Base-by-base conservation (phyloP, 2,797 vertebrate genomes). In the Anguilla marmorata region DNA sequence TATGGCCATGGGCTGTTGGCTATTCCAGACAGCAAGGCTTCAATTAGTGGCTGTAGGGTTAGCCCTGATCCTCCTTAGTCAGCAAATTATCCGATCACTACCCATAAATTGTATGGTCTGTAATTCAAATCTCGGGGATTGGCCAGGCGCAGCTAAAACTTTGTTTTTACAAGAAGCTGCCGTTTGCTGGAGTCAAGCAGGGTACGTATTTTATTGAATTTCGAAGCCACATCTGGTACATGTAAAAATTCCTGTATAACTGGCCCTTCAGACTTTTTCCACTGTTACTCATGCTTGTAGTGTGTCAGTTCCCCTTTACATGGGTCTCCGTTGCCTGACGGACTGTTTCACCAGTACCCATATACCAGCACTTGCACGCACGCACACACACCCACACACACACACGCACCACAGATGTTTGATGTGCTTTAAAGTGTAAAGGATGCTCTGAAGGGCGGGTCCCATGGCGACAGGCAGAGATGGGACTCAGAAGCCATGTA, bases 41-140 rank as follows among this genome's bases (percentile, higher is more conserved):
- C 92, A 92, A 91, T 94, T 95, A 91, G 96, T 93, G 95, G 96
- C 89, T 89, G 89, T 86, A 91, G 93, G 86, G 92, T 91, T 89
- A 92, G 93, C 90, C 89, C 87, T 91, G 89, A 95, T 91, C 91
- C 90, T 90, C 94, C 95, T 95, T 95, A 96, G 94, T 97, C 96
- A 96, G 95, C 96, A 95, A 88, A 94, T 93, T 90, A 92, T 88
- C 90, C 92, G 94, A 93, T 95, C 92, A 50, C 92, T 89, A 91
- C 91, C 95, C 93, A 92, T 92, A 95, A 94, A 95, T 95, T 95
- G 92, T 90, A 89, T 91, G 94, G 90, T 94, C 96, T 96, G 41
- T 90, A 92, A 93, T 93, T 92, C 91, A 89, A 92, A 89, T 91
- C 92, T 89, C 41, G 4, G 72, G 86, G 87, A 89, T 92, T 88